These are phyloP conservation scores for Mormyrus proboscirostris DNA, from an alignment of 2,797 vertebrate genomes.

Conservation along the genomic window DNA sequence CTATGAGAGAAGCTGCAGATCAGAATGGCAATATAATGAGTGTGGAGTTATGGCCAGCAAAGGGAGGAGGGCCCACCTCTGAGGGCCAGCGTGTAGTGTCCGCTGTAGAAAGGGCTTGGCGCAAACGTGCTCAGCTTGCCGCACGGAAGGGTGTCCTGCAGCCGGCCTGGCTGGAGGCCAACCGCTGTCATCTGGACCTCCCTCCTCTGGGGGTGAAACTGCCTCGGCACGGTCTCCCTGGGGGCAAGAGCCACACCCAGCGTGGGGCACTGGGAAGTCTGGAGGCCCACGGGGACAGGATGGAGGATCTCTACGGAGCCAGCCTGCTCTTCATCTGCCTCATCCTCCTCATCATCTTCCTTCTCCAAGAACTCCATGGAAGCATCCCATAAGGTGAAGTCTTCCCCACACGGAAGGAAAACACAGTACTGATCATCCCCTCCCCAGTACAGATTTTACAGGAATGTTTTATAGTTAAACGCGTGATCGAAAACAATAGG, in stretches of 20 bases:
- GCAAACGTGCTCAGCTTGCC: constrained; percentile 39
- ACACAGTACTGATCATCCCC: background rate
- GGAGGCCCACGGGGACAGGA: constrained; percentile 30
- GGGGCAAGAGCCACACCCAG: constrained; percentile 35
- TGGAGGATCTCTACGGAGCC: constrained; percentile 21
- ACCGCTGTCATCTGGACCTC: constrained; percentile 49
- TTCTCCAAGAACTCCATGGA: constrained; percentile 63
- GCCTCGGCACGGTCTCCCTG: constrained; percentile 53
- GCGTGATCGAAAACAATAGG: background rate
- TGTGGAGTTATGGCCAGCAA: background rate
- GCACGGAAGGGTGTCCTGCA: constrained; percentile 33
- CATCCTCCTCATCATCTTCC: constrained; percentile 19
- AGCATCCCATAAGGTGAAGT: constrained; percentile 54
- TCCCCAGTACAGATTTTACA: background rate
- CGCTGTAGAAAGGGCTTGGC: constrained; percentile 29
- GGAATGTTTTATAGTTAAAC: background rate
- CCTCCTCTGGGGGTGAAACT: constrained; percentile 44
- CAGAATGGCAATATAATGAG: background rate
- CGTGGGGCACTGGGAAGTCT: background rate
- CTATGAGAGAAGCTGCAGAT: background rate
- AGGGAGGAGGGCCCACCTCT: constrained; percentile 36
- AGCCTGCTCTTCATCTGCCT: constrained; percentile 26
- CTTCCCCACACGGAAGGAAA: constrained; percentile 21
- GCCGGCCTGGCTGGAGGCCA: constrained; percentile 36
- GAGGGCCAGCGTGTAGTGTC: constrained; percentile 53